phyloP scores from a whole-genome alignment of 1,140 invertebrate species.

The Ceratosolen fusciceps region DNA sequence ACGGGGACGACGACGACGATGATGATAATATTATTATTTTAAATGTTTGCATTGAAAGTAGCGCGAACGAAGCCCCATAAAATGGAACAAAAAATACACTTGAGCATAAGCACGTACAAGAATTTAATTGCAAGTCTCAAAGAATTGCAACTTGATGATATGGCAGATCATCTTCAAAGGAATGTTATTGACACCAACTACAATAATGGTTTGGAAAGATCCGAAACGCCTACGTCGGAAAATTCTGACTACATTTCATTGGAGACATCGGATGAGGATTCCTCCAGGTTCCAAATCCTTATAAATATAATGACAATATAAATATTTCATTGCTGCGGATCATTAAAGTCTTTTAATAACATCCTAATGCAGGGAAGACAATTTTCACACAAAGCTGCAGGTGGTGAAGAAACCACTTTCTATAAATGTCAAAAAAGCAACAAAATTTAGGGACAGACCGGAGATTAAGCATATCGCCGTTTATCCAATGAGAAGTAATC shows the following conservation, averaged over 20 bases:
- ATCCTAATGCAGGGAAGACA: slow-evolving; percentile 50
- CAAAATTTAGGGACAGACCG: slow-evolving; percentile 59
- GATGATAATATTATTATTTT: background rate
- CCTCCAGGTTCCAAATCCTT: slow-evolving; percentile 28
- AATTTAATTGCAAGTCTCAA: slow-evolving; percentile 55
- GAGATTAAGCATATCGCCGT: slow-evolving; percentile 45
- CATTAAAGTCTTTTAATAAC: no score
- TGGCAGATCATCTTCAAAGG: slow-evolving; percentile 55
- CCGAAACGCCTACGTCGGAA: background rate
- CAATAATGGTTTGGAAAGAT: slow-evolving; percentile 29
- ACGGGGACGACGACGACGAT: no score
- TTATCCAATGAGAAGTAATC: slow-evolving; percentile 72
- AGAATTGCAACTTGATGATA: slow-evolving; percentile 52
- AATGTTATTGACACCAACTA: slow-evolving; percentile 30
- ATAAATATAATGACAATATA: no score
- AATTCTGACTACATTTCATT: slow-evolving; percentile 40
- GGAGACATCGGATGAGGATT: slow-evolving; percentile 36
- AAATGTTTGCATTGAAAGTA: background rate
- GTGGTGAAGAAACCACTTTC: slow-evolving; percentile 50
- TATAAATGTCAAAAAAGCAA: slow-evolving; percentile 63
- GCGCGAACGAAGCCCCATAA: background rate
- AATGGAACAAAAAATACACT: slow-evolving; percentile 40
- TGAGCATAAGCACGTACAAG: slow-evolving; percentile 52
- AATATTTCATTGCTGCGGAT: no score
- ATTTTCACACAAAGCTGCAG: slow-evolving; percentile 56